These are phyloP conservation scores for Polylopha cassiicola DNA, from an alignment of 2,888 invertebrate species.

Conservation along the genomic window DNA sequence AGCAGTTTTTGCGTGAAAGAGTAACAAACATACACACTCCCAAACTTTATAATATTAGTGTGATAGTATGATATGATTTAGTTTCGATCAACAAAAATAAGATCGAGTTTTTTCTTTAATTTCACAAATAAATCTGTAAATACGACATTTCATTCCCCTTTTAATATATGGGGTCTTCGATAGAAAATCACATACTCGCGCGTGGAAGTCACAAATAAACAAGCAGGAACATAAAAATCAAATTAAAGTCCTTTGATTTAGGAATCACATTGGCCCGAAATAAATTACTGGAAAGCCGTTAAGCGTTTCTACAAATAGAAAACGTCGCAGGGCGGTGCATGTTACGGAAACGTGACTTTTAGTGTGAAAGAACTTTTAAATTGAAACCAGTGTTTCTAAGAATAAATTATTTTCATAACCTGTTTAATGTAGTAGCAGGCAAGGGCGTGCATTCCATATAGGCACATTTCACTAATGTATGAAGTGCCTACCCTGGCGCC, in stretches of 20 bases:
- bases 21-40: too few species aligned
- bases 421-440: background rate
- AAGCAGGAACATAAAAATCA: slow-evolving; percentile 11
- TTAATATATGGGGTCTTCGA: too few species aligned
- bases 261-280: slow-evolving; percentile 16
- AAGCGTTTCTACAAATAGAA: slow-evolving; percentile 21
- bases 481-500: too few species aligned
- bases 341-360: slow-evolving; percentile 14
- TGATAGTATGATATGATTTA: too few species aligned
- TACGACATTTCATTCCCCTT: too few species aligned
- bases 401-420: background rate
- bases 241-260: slow-evolving; percentile 20
- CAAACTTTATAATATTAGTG: too few species aligned
- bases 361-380: slow-evolving; percentile 18
- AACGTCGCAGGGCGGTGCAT: slow-evolving; percentile 8
- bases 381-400: background rate
- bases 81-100: too few species aligned
- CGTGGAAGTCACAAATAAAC: slow-evolving; percentile 10
- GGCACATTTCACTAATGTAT: too few species aligned
- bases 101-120: too few species aligned
- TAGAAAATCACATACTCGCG: background rate
- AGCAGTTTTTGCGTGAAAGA: too few species aligned
- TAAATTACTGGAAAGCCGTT: slow-evolving; percentile 22
- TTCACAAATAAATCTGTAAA: too few species aligned
- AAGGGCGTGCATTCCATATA: too few species aligned